Base-by-base conservation (phyloP, 1,140 invertebrate genomes). In the Triops longicaudatus region DNA sequence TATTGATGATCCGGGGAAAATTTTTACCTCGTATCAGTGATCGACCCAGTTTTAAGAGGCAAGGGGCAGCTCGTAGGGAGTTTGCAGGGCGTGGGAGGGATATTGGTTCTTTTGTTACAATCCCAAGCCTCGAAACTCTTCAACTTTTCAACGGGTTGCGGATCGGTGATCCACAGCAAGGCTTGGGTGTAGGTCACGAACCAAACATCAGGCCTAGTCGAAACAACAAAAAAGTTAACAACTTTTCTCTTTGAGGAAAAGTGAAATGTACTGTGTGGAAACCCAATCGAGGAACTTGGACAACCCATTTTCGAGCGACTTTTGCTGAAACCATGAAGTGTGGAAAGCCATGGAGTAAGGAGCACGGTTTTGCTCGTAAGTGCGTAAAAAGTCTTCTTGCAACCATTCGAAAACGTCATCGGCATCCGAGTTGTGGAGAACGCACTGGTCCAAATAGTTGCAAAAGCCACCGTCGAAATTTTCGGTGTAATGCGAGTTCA, bases 331-430 rank as follows among this genome's bases (percentile, higher is more conserved):
- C 94, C 94, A 97, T 84, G 95, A 96, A 11, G 94, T 96, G 80
- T 96, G 93, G 88, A 96, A 94, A 6, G 94, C 90, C 91, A 96
- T 93, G 91, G 95, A 94, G 82, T 96, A 95, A 0, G 94, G 94
- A 1, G 94, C 94, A 79, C 92, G 87, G 83, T 96, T 95, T 81
- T 93, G 91, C 43, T 92, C 90, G 81, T 95, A 96, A 82, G 93
- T 90, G 31, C 93, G 86, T 72, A 89, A 88, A 83, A 97, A 97
- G 83, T 97, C 95, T 86, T 96, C 94, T 82, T 92, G 90, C 1
- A 97, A 86, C 93, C 95, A 97, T 81, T 95, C 91, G 42, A 95
- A 89, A 17, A 97, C 83, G 43, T 84, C 83, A 27, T 93, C 87
- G 12, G 91, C 87, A 81, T 95, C 93, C 80, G 93, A 90, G 83